Conservation (phyloP, 92 coral and sea anemone species). For the Plumapathes pennacea region DNA sequence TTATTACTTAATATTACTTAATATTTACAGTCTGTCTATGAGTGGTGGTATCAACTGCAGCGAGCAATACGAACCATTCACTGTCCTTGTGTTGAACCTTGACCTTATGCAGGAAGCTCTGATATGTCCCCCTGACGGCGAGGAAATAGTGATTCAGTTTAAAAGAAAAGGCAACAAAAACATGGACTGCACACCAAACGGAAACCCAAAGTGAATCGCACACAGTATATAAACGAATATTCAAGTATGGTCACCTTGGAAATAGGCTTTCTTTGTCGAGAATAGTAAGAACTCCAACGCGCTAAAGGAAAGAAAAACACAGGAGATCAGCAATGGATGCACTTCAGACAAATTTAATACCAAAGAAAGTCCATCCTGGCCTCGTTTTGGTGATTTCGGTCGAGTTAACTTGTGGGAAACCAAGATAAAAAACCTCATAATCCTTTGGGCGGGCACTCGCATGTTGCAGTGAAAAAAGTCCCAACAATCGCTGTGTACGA, state of each 20-base stretch:
- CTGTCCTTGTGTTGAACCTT: slow-evolving; percentile 70
- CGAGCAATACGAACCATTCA: slow-evolving; percentile 78
- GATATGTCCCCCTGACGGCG: slow-evolving; percentile 60
- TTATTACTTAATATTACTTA: too few relatives aligned
- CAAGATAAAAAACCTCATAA: too few relatives aligned
- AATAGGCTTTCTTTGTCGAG: slow-evolving; percentile 78
- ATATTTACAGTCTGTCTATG: too few relatives aligned
- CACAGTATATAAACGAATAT: neutral
- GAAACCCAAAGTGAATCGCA: neutral
- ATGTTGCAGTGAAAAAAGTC: too few relatives aligned
- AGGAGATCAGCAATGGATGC: neutral
- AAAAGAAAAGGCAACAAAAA: neutral
- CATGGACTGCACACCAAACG: neutral
- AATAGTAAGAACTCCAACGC: slow-evolving; percentile 81
- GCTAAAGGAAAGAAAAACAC: slow-evolving; percentile 13
- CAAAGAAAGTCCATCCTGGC: too few relatives aligned
- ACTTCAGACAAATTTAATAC: too few relatives aligned
- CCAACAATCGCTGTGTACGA: too few relatives aligned
- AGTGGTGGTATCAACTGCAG: too few relatives aligned
- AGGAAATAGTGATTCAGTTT: too few relatives aligned
- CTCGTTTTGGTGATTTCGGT: neutral
- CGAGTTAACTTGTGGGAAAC: neutral
- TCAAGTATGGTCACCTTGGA: slow-evolving; percentile 63
- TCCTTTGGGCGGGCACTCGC: too few relatives aligned
- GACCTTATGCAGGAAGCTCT: slow-evolving; percentile 64